These are phyloP conservation scores for Andrena camellia DNA, from an alignment of 2,888 invertebrate genomes.

Conservation along the genomic window DNA sequence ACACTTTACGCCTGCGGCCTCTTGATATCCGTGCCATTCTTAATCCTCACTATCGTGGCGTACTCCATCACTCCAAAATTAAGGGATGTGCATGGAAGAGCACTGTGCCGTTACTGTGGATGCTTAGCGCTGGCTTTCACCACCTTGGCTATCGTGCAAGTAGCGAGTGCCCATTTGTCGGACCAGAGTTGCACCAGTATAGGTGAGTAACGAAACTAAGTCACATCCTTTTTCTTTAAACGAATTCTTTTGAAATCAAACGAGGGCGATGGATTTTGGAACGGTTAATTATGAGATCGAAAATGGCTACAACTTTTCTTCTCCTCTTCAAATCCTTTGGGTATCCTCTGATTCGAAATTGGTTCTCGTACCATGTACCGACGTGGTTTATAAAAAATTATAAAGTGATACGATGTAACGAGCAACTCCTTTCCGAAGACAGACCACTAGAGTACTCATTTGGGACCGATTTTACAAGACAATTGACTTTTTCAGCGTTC, in stretches of 20 bases:
- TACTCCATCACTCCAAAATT: conserved; percentile 86
- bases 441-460: background rate
- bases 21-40: conserved; percentile 83
- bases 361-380: too few relatives aligned
- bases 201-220: conserved; percentile 71
- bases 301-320: too few relatives aligned
- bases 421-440: conserved; percentile 14
- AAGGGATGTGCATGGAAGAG: conserved; percentile 87
- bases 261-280: too few relatives aligned
- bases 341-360: background rate
- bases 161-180: conserved; percentile 86
- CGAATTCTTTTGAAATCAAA: too few relatives aligned
- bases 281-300: too few relatives aligned
- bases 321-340: too few relatives aligned
- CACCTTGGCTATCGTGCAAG: conserved; percentile 87
- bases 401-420: background rate
- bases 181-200: conserved; percentile 85
- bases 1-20: conserved; percentile 82
- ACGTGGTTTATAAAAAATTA: background rate
- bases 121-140: conserved; percentile 87
- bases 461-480: conserved; percentile 39
- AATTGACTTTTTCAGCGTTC: conserved; percentile 86
- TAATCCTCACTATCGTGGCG: conserved; percentile 83
- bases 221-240: background rate
- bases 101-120: conserved; percentile 87